These are phyloP conservation scores for Gobio occitaniae DNA, from an alignment of 2,797 vertebrate genomes.

Conservation along the genomic window DNA sequence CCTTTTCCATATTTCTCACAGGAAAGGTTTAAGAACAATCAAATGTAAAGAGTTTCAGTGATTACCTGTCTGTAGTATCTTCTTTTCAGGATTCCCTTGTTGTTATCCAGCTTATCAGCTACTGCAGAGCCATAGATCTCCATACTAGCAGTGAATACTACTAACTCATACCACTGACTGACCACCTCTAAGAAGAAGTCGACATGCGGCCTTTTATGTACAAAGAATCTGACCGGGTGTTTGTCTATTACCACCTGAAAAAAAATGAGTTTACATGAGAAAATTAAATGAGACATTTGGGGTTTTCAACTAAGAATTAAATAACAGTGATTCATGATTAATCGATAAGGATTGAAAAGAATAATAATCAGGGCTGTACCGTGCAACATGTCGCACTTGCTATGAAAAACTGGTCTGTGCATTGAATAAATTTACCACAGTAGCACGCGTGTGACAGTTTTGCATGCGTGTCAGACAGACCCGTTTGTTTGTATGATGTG, in stretches of 20 bases:
- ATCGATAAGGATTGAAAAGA: background rate
- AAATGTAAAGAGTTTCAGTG: background rate
- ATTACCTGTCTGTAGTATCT: constrained; percentile 84
- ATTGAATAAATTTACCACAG: background rate
- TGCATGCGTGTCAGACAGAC: background rate
- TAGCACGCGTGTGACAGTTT: background rate
- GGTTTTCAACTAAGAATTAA: background rate
- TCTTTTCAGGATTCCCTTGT: constrained; percentile 80
- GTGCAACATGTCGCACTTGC: background rate
- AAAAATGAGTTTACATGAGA: background rate
- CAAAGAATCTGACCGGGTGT: constrained; percentile 84
- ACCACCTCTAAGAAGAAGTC: constrained; percentile 87
- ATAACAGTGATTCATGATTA: background rate
- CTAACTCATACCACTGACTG: constrained; percentile 86
- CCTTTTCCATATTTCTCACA: background rate
- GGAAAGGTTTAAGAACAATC: background rate
- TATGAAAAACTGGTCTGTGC: background rate
- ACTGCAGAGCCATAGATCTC: constrained; percentile 86
- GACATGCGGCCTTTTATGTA: constrained; percentile 84
- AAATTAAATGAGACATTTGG: background rate
- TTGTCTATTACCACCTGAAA: constrained; percentile 83
- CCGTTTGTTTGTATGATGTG: background rate
- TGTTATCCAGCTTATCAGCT: constrained; percentile 84
- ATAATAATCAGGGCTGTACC: background rate
- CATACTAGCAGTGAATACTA: constrained; percentile 87